These are phyloP conservation scores for Lonchura striata DNA, from an alignment of 2,113 vertebrate genomes.

Conservation along the genomic window DNA sequence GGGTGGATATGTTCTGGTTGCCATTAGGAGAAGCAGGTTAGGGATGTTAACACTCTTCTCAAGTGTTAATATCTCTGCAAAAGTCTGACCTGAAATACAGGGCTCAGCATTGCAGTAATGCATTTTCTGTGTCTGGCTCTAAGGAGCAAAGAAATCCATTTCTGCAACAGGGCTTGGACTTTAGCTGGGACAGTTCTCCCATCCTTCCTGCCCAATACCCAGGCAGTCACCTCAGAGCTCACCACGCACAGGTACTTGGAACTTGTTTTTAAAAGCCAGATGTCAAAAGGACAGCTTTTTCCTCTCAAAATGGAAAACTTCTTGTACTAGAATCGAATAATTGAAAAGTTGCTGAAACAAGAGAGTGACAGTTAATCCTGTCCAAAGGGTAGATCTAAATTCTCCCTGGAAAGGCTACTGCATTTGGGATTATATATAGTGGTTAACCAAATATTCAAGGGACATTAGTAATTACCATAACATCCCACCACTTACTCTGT, in stretches of 20 bases:
- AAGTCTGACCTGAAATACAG: background rate
- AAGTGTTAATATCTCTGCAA: background rate
- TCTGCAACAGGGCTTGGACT: background rate
- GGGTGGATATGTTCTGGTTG: background rate
- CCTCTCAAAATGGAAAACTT: constrained; percentile 59
- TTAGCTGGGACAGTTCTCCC: background rate
- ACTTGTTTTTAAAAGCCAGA: background rate
- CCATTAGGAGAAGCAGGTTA: background rate
- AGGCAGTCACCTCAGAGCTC: background rate
- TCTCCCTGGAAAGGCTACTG: constrained; percentile 67
- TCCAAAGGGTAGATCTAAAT: constrained; percentile 70
- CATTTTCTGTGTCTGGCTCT: background rate
- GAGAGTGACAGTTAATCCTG: constrained; percentile 73
- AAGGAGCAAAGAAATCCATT: background rate
- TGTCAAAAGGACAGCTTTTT: constrained; percentile 5
- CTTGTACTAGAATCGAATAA: constrained; percentile 66
- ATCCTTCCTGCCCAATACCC: background rate
- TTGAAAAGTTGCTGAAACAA: constrained; percentile 71
- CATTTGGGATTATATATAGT: constrained; percentile 62
- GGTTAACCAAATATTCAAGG: constrained; percentile 75
- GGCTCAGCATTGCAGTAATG: background rate
- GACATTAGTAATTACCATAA: constrained; percentile 72
- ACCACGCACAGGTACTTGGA: background rate
- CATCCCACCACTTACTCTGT: constrained; percentile 68
- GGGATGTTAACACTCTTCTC: background rate